Conservation (phyloP, 2,113 vertebrate species). For the Vanacampus margaritifer region DNA sequence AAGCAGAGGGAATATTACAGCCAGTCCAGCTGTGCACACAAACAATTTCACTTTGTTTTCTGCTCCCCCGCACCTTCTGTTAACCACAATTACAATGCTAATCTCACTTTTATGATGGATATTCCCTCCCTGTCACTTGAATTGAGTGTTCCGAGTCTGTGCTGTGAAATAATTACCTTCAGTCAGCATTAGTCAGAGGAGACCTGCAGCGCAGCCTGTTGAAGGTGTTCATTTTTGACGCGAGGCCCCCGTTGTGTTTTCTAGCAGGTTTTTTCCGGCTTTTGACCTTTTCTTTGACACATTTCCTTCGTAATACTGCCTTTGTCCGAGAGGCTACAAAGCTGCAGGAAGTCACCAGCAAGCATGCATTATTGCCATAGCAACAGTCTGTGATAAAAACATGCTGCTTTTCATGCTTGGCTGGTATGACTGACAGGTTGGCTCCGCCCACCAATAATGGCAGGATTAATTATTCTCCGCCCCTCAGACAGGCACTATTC, state of each 20-base stretch:
- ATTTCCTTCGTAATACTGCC: conserved; percentile 6
- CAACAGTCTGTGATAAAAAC: conserved; percentile 60
- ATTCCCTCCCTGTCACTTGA: conserved; percentile 4
- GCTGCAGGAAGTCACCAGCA: conserved; percentile 26
- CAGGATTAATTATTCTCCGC: conserved; percentile 67
- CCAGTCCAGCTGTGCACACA: not conserved
- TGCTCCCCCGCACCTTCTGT: conserved; percentile 3
- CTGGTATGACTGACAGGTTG: conserved; percentile 59
- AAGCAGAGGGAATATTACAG: not conserved
- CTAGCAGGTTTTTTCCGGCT: too few species aligned
- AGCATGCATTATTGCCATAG: conserved; percentile 53
- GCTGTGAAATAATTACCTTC: conserved; percentile 29
- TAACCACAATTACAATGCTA: conserved; percentile 48
- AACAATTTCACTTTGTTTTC: conserved; percentile 1
- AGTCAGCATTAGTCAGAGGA: conserved; percentile 24
- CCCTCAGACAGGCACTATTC: conserved; percentile 49
- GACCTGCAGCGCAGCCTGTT: conserved; percentile 34
- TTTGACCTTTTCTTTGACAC: not conserved
- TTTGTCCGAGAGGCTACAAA: conserved; percentile 19
- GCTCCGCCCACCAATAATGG: conserved; percentile 67
- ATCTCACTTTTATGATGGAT: conserved; percentile 43
- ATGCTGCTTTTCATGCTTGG: conserved; percentile 52
- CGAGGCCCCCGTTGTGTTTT: not conserved
- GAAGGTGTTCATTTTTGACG: conserved; percentile 21
- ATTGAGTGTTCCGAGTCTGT: conserved; percentile 15